These are phyloP conservation scores for Lasioglossum pauxillum DNA, from an alignment of 2,888 invertebrate genomes.

Conservation along the genomic window DNA sequence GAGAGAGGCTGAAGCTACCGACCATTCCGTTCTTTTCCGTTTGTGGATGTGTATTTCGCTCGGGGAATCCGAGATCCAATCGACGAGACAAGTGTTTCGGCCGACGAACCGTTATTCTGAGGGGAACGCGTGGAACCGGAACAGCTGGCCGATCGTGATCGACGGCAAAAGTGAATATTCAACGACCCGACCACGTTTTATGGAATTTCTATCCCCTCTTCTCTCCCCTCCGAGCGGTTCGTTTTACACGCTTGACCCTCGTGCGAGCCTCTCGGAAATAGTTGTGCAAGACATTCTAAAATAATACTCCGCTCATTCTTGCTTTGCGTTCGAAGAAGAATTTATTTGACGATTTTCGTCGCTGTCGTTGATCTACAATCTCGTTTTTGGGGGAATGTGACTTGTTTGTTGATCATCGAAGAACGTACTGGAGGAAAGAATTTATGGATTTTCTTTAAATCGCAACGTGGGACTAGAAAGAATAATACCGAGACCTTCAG, in stretches of 20 bases:
- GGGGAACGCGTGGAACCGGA: background rate
- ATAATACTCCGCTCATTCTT: background rate
- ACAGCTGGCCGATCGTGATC: slow-evolving; percentile 20
- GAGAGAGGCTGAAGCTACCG: background rate
- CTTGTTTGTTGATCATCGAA: background rate
- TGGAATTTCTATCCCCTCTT: background rate
- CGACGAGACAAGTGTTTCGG: slow-evolving; percentile 30
- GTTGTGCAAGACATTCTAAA: background rate
- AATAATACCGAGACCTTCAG: background rate
- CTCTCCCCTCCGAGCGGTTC: background rate
- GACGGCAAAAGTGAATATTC: slow-evolving; percentile 28
- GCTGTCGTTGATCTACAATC: background rate
- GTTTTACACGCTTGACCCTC: background rate
- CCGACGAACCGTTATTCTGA: slow-evolving; percentile 25
- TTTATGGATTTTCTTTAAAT: background rate
- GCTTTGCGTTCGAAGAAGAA: background rate
- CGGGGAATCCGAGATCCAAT: slow-evolving; percentile 8
- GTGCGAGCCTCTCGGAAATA: background rate
- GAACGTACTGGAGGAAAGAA: no score
- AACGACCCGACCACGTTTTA: slow-evolving; percentile 11
- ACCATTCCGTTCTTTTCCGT: background rate
- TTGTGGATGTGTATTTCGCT: background rate
- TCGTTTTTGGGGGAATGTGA: background rate
- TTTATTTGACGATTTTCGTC: background rate
- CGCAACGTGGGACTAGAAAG: background rate